These are phyloP conservation scores for Dipus sagitta DNA, from an alignment of 2,797 vertebrate species.

Conservation along the genomic window DNA sequence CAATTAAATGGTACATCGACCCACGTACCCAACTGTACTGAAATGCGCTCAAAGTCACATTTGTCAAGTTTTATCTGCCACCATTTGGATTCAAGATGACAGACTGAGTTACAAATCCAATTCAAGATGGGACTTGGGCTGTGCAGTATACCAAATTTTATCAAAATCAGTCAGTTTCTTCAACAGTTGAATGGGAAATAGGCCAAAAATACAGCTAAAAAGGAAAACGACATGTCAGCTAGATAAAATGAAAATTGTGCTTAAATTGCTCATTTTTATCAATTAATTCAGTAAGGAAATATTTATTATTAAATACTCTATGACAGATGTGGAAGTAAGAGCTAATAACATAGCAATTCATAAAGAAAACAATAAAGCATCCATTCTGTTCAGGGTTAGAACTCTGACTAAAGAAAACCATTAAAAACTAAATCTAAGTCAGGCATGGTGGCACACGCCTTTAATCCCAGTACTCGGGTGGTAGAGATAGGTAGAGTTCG, in stretches of 20 bases:
- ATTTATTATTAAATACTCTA: conserved; percentile 28
- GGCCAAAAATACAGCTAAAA: conserved; percentile 57
- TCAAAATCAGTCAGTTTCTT: conserved; percentile 72
- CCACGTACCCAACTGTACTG: conserved; percentile 69
- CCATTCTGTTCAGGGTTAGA: background rate
- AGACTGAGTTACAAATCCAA: conserved; percentile 78
- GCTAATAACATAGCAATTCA: background rate
- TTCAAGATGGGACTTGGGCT: conserved; percentile 61
- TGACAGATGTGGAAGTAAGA: background rate
- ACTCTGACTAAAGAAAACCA: background rate
- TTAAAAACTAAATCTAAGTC: background rate
- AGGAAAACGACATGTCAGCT: conserved; percentile 53
- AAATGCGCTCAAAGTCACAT: conserved; percentile 75
- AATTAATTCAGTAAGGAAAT: conserved; percentile 41
- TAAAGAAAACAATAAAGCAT: background rate
- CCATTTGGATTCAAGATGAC: conserved; percentile 77
- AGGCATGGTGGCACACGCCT: no score
- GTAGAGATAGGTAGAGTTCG: no score
- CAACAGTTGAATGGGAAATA: conserved; percentile 24
- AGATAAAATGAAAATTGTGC: conserved; percentile 13
- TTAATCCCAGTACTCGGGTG: no score
- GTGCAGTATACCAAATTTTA: conserved; percentile 63
- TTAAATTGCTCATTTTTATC: background rate
- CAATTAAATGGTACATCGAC: conserved; percentile 74
- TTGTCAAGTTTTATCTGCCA: conserved; percentile 81